Evolutionary conservation across 2,113 vertebrate genomes (phyloP).

Genomic region (Nannospalax galili): DNA sequence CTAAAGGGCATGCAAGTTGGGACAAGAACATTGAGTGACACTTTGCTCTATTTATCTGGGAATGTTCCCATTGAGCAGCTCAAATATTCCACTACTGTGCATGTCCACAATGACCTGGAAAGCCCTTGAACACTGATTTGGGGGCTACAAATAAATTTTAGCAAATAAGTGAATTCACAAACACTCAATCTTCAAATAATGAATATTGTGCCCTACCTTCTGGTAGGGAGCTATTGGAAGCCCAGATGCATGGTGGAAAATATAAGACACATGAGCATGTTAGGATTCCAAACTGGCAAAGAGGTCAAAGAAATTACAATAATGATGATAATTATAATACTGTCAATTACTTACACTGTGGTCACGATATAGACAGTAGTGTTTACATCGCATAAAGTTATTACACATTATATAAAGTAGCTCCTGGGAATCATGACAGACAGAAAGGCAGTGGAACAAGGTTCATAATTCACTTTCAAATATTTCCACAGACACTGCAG

Average conservation of each 20-base stretch:
- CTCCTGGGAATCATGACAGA: not conserved
- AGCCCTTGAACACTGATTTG: not conserved
- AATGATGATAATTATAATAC: too few species aligned
- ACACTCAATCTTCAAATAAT: not conserved
- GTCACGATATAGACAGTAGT: not conserved
- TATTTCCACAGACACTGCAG: not conserved
- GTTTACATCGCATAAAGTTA: too few species aligned
- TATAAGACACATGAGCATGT: not conserved
- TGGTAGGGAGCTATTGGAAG: too few species aligned
- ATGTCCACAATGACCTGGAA: not conserved
- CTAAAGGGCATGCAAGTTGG: not conserved
- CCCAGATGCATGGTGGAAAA: not conserved
- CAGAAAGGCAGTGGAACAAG: not conserved
- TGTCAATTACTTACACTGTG: not conserved
- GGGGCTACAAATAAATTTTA: not conserved
- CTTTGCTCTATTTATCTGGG: not conserved
- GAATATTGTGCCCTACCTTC: not conserved
- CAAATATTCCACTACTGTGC: too few species aligned
- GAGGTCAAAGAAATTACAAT: not conserved
- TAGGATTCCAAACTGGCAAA: not conserved
- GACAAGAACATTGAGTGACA: too few species aligned
- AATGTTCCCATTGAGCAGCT: not conserved
- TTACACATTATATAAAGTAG: not conserved
- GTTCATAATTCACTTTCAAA: not conserved
- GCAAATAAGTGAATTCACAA: not conserved